Conservation (phyloP, 2,888 invertebrate genomes). For the Drosophila nigricruria region DNA sequence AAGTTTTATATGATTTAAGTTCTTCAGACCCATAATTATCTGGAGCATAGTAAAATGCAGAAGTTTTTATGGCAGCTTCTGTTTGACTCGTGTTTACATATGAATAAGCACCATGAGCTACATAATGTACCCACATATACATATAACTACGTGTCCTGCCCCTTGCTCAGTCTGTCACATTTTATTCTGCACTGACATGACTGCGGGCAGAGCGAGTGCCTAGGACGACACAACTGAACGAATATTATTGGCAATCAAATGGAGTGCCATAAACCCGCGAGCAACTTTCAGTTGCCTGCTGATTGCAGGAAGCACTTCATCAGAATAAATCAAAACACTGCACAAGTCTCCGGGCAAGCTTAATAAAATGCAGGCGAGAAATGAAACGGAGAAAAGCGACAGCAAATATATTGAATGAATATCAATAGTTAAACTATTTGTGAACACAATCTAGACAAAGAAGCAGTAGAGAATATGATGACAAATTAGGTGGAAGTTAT, state of each 20-base stretch:
- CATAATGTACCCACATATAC: conserved; percentile 8
- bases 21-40: conserved; percentile 48
- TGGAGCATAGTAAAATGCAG: conserved; percentile 40
- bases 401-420: not conserved
- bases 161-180: not conserved
- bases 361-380: conserved; percentile 25
- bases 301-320: conserved; percentile 51
- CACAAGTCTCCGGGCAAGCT: conserved; percentile 14
- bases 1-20: conserved; percentile 74
- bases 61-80: conserved; percentile 39
- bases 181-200: conserved; percentile 7
- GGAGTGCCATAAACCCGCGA: conserved; percentile 62
- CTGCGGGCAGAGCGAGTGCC: conserved; percentile 34
- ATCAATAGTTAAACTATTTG: not conserved
- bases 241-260: conserved; percentile 76
- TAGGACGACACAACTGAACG: conserved; percentile 32
- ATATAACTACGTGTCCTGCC: not conserved
- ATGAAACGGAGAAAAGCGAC: not conserved
- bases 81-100: conserved; percentile 18
- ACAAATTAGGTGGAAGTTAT: not conserved
- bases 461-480: too few relatives aligned
- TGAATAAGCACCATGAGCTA: not conserved
- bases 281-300: conserved; percentile 43
- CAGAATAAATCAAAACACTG: conserved; percentile 47
- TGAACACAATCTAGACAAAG: not conserved